Conservation (phyloP, 2,113 vertebrate species). For the Stictonetta naevosa region DNA sequence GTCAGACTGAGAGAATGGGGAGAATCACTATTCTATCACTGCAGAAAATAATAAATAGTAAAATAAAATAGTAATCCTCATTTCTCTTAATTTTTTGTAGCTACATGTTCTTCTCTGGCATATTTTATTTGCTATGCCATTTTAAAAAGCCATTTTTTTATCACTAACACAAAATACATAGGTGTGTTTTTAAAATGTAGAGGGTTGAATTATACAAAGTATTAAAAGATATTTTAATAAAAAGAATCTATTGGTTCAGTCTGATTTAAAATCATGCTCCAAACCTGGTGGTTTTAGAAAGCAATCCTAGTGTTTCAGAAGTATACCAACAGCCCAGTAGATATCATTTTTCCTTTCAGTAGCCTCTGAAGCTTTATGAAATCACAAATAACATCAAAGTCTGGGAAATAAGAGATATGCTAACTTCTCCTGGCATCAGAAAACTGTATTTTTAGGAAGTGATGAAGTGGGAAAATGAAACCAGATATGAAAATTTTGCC, state of each 20-base stretch:
- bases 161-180: background rate
- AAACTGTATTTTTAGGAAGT: background rate
- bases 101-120: background rate
- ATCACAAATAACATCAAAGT: background rate
- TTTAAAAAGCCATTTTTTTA: background rate
- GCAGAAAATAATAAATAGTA: background rate
- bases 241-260: background rate
- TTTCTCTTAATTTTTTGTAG: background rate
- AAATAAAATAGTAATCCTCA: background rate
- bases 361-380: background rate
- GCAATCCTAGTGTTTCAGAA: background rate
- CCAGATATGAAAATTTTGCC: background rate
- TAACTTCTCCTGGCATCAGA: background rate
- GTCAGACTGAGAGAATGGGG: background rate
- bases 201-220: background rate
- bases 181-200: background rate
- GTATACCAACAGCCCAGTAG: background rate
- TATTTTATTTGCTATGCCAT: fast-evolving
- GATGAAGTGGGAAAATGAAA: background rate
- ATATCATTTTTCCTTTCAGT: background rate
- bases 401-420: background rate
- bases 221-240: background rate
- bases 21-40: fast-evolving
- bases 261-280: background rate
- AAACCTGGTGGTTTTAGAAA: background rate